phyloP scores from a whole-genome alignment of 2,797 vertebrate genomes.

The Okamejei kenojei region DNA sequence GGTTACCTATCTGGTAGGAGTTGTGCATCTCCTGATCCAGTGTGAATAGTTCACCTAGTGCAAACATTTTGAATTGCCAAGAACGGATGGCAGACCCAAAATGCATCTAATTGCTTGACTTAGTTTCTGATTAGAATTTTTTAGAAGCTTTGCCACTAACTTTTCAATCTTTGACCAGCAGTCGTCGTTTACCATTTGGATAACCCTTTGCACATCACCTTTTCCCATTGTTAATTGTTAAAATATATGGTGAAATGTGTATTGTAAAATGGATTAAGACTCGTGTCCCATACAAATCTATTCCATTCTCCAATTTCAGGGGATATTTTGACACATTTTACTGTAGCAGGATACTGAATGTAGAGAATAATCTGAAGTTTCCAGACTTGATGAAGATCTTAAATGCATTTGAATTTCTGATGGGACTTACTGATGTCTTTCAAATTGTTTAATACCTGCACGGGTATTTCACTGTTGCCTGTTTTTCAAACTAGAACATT shows the following conservation, averaged over 20 bases:
- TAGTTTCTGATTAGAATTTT: background rate
- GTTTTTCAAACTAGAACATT: background rate
- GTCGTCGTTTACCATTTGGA: background rate
- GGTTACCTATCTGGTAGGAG: background rate
- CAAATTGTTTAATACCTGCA: background rate
- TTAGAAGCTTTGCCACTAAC: background rate
- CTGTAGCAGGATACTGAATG: background rate
- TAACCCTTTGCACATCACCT: slow-evolving; percentile 26
- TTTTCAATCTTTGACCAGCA: background rate
- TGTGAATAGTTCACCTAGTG: no score
- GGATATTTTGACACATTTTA: slow-evolving; percentile 1
- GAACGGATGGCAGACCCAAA: background rate
- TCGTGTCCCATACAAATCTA: background rate
- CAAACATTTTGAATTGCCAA: background rate
- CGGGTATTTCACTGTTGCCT: background rate
- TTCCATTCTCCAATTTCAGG: background rate
- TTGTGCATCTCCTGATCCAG: background rate
- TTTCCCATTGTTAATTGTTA: background rate
- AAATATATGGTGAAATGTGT: background rate
- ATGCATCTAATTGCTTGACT: background rate
- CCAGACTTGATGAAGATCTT: background rate
- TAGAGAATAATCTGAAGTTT: background rate
- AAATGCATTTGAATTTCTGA: background rate
- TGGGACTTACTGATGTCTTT: background rate
- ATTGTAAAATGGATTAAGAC: background rate